phyloP scores from a whole-genome alignment of 2,888 invertebrate genomes.

The Rhogogaster chlorosoma region DNA sequence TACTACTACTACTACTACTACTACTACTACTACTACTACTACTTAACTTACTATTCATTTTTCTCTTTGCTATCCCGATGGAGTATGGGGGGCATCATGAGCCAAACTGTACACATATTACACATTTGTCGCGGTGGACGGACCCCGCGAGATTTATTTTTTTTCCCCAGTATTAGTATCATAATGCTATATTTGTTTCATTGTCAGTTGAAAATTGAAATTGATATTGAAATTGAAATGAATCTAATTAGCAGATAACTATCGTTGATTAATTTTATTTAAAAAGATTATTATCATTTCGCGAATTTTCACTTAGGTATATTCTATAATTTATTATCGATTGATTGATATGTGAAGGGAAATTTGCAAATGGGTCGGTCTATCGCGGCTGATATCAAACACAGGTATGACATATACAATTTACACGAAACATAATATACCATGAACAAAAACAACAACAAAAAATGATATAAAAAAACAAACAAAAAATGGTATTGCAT shows the following conservation, averaged over 20 bases:
- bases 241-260: not conserved
- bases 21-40: constrained; percentile 57
- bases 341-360: not conserved
- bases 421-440: constrained; percentile 43
- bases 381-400: constrained; percentile 55
- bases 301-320: not conserved
- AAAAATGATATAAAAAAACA: not conserved
- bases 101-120: constrained; percentile 15
- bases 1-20: constrained; percentile 51
- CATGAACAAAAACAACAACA: not conserved
- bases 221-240: not conserved
- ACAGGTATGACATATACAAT: constrained; percentile 42
- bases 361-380: constrained; percentile 46
- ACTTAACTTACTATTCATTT: constrained; percentile 37
- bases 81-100: constrained; percentile 22
- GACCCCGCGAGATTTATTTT: not conserved
- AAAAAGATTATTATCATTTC: not conserved
- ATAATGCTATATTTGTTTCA: not conserved
- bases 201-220: not conserved
- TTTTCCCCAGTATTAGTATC: not conserved
- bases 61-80: constrained; percentile 28
- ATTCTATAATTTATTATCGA: not conserved
- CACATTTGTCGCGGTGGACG: constrained; percentile 34
- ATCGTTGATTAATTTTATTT: not conserved
- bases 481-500: constrained; percentile 36